Evolutionary conservation across 2,888 invertebrate species (phyloP), one percentile per base, ranked within the genome.

Genomic region (Eilema sororculum): DNA sequence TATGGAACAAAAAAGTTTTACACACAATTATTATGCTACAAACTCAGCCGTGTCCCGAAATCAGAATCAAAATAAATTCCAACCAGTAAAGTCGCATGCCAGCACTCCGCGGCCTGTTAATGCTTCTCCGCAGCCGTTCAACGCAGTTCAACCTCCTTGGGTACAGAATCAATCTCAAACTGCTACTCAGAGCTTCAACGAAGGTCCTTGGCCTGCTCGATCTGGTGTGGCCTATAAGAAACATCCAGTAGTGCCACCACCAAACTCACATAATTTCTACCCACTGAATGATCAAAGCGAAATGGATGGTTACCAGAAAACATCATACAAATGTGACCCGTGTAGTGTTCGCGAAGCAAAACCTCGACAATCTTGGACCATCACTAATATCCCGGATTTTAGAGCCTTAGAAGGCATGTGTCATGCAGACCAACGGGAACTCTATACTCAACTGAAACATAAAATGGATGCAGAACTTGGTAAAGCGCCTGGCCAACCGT

Each of bases 1-100:
- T 46, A 93, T 95, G 91, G 95, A 95, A 76, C 95, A 95, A 73
- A 95, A 95, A 76, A 95, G 95, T 83, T 95, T 95, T 77, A 95
- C 95, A 12, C 95, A 95, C 71, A 95, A 95, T 76, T 95, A 95
- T 77, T 95, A 95, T 68, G 90, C 94, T 13, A 93, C 94, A 0
- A 95, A 94, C 78, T 92, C 95, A 0, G 89, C 93, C 8, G 93
- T 93, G 12, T 93, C 94, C 8, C 87, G 95, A 33, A 93, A 94
- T 78, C 95, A 94, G 81, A 93, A 91, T 78, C 94, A 91, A 78
- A 92, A 87, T 74, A 94, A 95, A 82, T 94, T 92, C 77, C 95
- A 93, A 78, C 76, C 91, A 24, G 76, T 88, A 0, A 95, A 95
- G 74, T 82, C 91, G 0, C 94, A 93, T 70, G 84, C 88, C 8